Conservation (phyloP, 2,888 invertebrate genomes). For the Phytoseiulus persimilis region DNA sequence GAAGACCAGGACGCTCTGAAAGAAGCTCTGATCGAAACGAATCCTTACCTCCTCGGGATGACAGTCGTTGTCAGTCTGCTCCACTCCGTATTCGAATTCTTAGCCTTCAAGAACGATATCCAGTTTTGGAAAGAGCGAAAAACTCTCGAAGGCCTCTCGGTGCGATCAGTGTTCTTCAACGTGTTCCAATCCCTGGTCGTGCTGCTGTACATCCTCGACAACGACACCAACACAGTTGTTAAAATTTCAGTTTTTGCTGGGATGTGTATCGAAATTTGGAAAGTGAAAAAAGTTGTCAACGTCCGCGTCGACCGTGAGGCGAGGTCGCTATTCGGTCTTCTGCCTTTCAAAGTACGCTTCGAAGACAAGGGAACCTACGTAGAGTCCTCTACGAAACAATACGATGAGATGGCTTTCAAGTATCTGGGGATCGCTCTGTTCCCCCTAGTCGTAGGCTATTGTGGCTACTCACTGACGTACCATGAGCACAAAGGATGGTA, state of each 20-base stretch:
- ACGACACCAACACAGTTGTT: constrained; percentile 94
- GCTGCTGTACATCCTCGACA: constrained; percentile 89
- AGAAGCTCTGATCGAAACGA: constrained; percentile 90
- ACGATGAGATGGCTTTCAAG: constrained; percentile 82
- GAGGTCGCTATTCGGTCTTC: constrained; percentile 61
- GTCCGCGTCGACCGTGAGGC: constrained; percentile 62
- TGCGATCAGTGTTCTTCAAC: constrained; percentile 94
- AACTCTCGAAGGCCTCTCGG: constrained; percentile 90
- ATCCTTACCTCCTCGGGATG: constrained; percentile 81
- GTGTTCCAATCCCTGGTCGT: constrained; percentile 95
- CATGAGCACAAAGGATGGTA: constrained; percentile 99
- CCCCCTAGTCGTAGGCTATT: constrained; percentile 85
- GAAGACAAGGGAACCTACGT: constrained; percentile 94
- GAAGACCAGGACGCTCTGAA: constrained; percentile 59
- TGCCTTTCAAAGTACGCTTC: constrained; percentile 67
- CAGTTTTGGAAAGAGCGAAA: constrained; percentile 99
- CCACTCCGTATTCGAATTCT: constrained; percentile 92
- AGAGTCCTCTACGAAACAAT: constrained; percentile 81
- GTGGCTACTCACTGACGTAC: constrained; percentile 86
- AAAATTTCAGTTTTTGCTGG: constrained; percentile 88
- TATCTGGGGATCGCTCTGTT: constrained; percentile 94
- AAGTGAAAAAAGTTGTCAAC: constrained; percentile 76
- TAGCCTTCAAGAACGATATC: constrained; percentile 98
- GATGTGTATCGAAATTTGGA: constrained; percentile 94
- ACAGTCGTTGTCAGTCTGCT: constrained; percentile 85